Percentiles rank a stretch among this genome's conserved stretches.
phyloP scores from a whole-genome alignment of 2,797 vertebrate genomes.

The Tenualosa ilisha region DNA sequence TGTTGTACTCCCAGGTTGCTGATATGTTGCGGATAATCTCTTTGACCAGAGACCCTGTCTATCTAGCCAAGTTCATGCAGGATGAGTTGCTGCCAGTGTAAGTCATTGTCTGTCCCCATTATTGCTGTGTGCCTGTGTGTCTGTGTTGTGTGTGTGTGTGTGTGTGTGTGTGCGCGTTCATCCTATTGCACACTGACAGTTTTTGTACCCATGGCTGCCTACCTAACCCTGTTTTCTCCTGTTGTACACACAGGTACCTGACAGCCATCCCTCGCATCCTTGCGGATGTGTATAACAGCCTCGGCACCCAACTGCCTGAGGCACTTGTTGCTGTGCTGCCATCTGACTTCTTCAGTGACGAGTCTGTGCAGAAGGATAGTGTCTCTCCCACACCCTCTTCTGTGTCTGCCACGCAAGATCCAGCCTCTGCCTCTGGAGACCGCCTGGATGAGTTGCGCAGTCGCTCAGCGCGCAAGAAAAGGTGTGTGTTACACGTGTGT shows the following conservation, averaged over 20 bases:
- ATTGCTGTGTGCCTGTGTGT: no score
- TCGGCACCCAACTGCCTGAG: conserved; percentile 86
- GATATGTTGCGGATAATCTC: conserved; percentile 88
- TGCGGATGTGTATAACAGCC: conserved; percentile 85
- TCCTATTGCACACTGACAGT: background rate
- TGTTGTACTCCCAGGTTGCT: conserved; percentile 73
- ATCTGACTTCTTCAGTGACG: conserved; percentile 91
- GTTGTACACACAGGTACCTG: conserved; percentile 75
- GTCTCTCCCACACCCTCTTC: conserved; percentile 72
- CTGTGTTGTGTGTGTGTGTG: no score
- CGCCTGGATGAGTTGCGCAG: conserved; percentile 85
- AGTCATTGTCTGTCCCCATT: conserved; percentile 48
- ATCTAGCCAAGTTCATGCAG: conserved; percentile 83
- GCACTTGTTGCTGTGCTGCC: conserved; percentile 83
- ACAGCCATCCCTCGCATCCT: conserved; percentile 80
- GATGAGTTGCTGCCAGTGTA: conserved; percentile 84
- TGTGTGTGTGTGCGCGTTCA: no score
- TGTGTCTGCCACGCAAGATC: conserved; percentile 62
- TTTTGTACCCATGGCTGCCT: background rate
- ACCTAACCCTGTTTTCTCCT: background rate
- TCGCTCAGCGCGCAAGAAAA: conserved; percentile 84
- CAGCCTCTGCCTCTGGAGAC: conserved; percentile 58
- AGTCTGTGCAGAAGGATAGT: conserved; percentile 82
- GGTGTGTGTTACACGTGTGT: conserved; percentile 59
- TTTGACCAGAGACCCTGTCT: conserved; percentile 85